Conservation (phyloP, 1,140 invertebrate species). For the Leptoteleia sp. region DNA sequence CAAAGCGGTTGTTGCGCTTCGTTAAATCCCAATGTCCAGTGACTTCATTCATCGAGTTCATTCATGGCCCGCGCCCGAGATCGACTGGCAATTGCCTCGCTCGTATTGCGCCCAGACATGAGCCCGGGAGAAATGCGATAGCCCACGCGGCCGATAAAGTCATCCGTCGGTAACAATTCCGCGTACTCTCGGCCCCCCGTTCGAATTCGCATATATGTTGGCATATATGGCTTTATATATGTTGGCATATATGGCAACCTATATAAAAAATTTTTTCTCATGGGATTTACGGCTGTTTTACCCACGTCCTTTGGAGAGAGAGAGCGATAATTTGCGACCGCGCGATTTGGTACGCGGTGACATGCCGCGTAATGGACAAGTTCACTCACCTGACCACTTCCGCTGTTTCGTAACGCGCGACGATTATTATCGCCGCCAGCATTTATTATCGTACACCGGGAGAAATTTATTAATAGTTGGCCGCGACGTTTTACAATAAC, state of each 20-base stretch:
- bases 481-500: too few species aligned
- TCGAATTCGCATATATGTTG: too few species aligned
- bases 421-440: too few species aligned
- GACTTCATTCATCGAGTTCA: conserved; percentile 63
- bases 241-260: too few species aligned
- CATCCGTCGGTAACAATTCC: conserved; percentile 54
- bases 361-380: conserved; percentile 10
- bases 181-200: conserved; percentile 35
- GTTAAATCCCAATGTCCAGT: conserved; percentile 68
- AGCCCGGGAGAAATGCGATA: conserved; percentile 48
- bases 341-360: conserved; percentile 1
- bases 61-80: conserved; percentile 51
- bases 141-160: conserved; percentile 62
- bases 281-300: too few species aligned
- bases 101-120: conserved; percentile 46
- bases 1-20: conserved; percentile 67
- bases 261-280: too few species aligned
- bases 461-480: too few species aligned
- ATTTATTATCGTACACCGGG: too few species aligned
- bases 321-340: conserved; percentile 35
- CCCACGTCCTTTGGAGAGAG: too few species aligned
- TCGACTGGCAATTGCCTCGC: conserved; percentile 55
- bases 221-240: too few species aligned
- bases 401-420: conserved; percentile 4
- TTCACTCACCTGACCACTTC: conserved; percentile 2